Base-by-base conservation (phyloP, 2,888 invertebrate genomes). In the Spialia ferax region DNA sequence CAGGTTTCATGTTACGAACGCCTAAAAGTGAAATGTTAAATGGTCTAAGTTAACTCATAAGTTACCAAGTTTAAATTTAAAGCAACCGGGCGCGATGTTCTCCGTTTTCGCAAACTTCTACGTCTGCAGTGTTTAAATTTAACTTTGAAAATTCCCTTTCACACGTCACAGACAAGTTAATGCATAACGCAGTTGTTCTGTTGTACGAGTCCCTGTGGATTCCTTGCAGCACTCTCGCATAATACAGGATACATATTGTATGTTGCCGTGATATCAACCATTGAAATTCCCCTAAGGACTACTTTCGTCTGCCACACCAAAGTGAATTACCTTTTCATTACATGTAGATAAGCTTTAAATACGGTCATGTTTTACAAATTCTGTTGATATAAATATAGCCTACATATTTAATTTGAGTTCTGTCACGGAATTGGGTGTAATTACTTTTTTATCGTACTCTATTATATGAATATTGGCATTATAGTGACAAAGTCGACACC, bases 271-370 rank as follows among this genome's bases (percentile, higher is more conserved):
- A 69, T 72, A 70, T 72, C 70, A 60, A 69, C 63, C 67, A 55
- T 63, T 64, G 69, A 73, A 70, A 69, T 59, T 35, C 15, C 68
- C 77, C 79, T 77, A 73, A 66, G 69, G 76, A 73, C 77, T 75
- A 73, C 72, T 73, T 72, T 75, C 72, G 71, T 65, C 71, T 73
- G 74, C 73, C 72, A 73, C 71, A 69, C 75, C 75, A 72, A 78
- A 82, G 77, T 78, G 76, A 81, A 79, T 82, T 79, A 74, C 76
- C 74, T 73, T 74, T 72, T 74, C 74, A 71, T 75, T 72, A 78
- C 77, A 74, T 78, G 75, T 74, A 75, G 76, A 74, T 77, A 78
- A 80, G 74, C 74, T 74, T 66, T 66, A 66, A 66, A 52, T 60
- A 52, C 52, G 52, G 38, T 57, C 59, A 38, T 66, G 66, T 55